A percentile compares a stretch with the other conserved stretches of the same genome.
phyloP scores from a whole-genome alignment of 2,797 vertebrate genomes.

The Gephyroberyx darwinii region DNA sequence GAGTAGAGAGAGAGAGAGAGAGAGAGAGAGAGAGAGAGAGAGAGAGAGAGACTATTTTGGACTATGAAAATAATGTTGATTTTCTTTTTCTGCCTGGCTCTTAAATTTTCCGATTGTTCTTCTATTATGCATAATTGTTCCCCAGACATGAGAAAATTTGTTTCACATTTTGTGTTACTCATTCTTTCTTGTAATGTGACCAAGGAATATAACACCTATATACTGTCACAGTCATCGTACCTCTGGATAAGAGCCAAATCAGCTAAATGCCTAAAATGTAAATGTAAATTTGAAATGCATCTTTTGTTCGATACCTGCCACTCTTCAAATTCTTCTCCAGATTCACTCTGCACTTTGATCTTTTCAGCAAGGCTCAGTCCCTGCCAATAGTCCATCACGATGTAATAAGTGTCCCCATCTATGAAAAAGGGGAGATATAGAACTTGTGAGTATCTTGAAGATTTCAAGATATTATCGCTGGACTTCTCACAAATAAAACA shows the following conservation, averaged over 20 bases:
- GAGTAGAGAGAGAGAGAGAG: too few species aligned
- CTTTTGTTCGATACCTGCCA: slow-evolving; percentile 78
- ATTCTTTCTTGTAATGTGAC: too few species aligned
- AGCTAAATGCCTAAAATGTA: background rate
- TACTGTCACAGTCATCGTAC: background rate
- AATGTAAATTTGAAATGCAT: background rate
- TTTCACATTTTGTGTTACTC: too few species aligned
- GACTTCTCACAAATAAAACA: too few species aligned
- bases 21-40: too few species aligned
- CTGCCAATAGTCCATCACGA: slow-evolving; percentile 89
- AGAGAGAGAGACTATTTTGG: too few species aligned
- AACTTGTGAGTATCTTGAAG: background rate
- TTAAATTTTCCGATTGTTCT: too few species aligned
- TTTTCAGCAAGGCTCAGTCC: slow-evolving; percentile 85
- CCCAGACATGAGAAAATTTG: too few species aligned
- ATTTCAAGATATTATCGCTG: background rate
- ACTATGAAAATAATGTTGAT: too few species aligned
- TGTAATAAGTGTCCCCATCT: slow-evolving; percentile 86
- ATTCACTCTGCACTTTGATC: slow-evolving; percentile 83
- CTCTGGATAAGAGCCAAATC: background rate
- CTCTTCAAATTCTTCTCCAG: slow-evolving; percentile 81
- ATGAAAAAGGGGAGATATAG: slow-evolving; percentile 4
- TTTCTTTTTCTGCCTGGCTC: background rate
- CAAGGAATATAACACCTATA: background rate
- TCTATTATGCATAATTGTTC: too few species aligned